A percentile compares a stretch with the other conserved stretches of the same genome.
Evolutionary conservation across 53 echinoderm and acorn worm species (phyloP).

Genomic region (Crossaster papposus): DNA sequence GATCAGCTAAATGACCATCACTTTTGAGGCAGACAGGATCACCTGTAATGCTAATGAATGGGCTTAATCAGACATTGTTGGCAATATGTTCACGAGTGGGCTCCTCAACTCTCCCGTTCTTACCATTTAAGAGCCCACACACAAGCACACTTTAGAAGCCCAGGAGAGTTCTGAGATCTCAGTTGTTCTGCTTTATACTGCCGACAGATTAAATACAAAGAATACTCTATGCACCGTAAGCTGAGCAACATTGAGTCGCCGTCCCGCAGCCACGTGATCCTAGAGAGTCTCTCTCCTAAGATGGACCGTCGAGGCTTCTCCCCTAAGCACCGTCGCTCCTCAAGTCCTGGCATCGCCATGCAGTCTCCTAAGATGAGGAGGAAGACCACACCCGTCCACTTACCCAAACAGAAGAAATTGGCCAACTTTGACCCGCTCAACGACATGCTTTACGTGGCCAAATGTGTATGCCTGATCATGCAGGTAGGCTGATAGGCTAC

Average conservation of each 20-base stretch:
- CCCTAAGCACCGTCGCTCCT: conserved; percentile 65
- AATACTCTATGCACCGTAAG: conserved; percentile 68
- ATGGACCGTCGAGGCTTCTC: conserved; percentile 71
- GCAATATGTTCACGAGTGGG: no score
- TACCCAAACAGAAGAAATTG: conserved; percentile 54
- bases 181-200: background rate
- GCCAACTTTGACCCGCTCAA: conserved; percentile 84
- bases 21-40: no score
- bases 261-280: conserved; percentile 72
- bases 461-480: conserved; percentile 91
- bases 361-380: conserved; percentile 76
- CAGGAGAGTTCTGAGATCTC: background rate
- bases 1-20: no score
- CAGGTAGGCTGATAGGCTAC: conserved; percentile 24
- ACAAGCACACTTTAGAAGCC: no score
- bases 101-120: no score
- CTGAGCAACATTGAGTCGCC: conserved; percentile 72
- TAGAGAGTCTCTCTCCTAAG: conserved; percentile 80
- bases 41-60: no score
- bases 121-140: no score
- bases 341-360: conserved; percentile 72
- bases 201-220: conserved; percentile 76
- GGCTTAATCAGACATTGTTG: no score
- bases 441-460: conserved; percentile 88
- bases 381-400: conserved; percentile 71